A percentile compares a stretch with the other conserved stretches of the same genome.
Conservation (phyloP, 64 coral and sea anemone genomes). For the Stichodactyla helianthus region DNA sequence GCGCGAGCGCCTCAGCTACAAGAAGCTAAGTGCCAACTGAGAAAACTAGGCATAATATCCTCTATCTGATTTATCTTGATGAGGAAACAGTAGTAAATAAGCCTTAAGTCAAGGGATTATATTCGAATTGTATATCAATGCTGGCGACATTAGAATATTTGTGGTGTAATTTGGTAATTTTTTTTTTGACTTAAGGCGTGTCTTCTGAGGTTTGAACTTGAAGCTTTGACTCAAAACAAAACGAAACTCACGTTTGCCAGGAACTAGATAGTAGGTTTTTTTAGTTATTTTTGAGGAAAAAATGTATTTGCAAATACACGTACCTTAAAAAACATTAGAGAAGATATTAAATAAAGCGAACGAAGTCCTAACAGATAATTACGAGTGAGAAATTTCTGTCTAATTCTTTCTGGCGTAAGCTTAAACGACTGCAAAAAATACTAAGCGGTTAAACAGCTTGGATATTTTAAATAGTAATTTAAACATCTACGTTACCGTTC, state of each 20-base stretch:
- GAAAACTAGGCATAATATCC: neutral
- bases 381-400: neutral
- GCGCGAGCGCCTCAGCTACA: too few species aligned
- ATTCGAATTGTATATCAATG: neutral
- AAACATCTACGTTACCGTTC: slow-evolving; percentile 1
- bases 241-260: neutral
- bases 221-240: neutral
- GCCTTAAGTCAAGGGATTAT: neutral
- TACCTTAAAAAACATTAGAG: too few species aligned
- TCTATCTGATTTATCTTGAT: neutral
- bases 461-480: neutral
- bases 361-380: neutral
- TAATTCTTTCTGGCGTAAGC: neutral
- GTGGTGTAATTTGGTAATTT: neutral
- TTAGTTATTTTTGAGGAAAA: too few species aligned
- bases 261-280: too few species aligned
- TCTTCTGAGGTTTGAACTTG: neutral
- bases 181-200: neutral
- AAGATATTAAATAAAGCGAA: neutral
- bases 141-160: neutral
- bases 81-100: neutral
- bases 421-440: neutral
- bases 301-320: too few species aligned
- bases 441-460: neutral
- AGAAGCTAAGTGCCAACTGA: neutral